Evolutionary conservation across 2,888 invertebrate species (phyloP), one percentile per base, ranked within the genome.

Genomic region (Drosophila infuscata): DNA sequence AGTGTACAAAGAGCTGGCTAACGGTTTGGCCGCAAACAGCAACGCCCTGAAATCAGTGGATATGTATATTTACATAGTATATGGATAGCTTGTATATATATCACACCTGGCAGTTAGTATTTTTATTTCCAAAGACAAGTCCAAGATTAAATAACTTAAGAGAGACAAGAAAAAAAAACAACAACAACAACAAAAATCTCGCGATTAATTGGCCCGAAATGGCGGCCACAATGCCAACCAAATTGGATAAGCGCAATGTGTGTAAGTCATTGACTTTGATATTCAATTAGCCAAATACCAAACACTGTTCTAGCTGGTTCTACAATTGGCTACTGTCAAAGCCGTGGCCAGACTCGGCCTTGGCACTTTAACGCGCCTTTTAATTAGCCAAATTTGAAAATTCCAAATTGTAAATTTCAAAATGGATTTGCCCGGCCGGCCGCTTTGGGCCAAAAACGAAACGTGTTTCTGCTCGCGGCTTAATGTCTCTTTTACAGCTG

Each of bases 191-290:
- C 4, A 49, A 29, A 48, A 51, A 58, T 25, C 60, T 69, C 62
- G 75, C 82, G 66, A 67, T 56, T 89, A 90, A 84, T 90, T 90
- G 91, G 90, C 88, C 75, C 76, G 81, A 83, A 81, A 75, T 90
- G 85, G 88, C 75, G 80, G 76, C 83, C 74, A 78, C 87, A 82
- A 79, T 82, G 77, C 89, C 81, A 80, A 69, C 46, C 69, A 66
- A 80, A 70, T 89, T 90, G 90, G 82, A 86, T 70, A 69, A 79
- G 73, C 70, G 73, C 67, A 68, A 72, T 87, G 82, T 84, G 91
- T 88, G 91, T 85, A 91, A 87, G 91, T 87, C 87, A 87, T 87
- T 87, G 87, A 87, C 91, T 91, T 87, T 87, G 91, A 87, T 91
- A 74, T 91, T 91, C 86, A 88, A 90, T 84, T 89, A 82, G 85